A percentile compares a stretch with the other conserved stretches of the same genome.
Conservation (phyloP, 2,888 invertebrate species). For the Amorpha juglandis region DNA sequence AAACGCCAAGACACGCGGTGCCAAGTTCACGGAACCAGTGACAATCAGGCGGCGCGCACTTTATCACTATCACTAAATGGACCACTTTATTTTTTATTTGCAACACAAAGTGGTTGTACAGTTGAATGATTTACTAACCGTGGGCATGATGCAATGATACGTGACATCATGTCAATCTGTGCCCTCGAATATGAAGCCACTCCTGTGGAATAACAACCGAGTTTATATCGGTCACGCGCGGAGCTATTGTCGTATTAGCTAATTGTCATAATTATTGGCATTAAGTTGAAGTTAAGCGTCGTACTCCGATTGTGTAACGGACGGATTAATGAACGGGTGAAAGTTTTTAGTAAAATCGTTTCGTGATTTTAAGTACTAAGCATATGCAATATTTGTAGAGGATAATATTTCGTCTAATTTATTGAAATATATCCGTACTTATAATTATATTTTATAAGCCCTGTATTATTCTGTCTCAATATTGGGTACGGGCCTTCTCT, state of each 20-base stretch:
- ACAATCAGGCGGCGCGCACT: background rate
- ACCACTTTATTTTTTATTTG: constrained; percentile 30
- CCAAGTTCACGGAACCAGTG: constrained; percentile 6
- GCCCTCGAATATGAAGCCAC: constrained; percentile 60
- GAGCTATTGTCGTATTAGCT: constrained; percentile 48
- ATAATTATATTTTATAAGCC: too few species aligned
- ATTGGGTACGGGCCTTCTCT: too few species aligned
- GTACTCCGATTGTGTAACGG: background rate
- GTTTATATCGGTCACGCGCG: constrained; percentile 58
- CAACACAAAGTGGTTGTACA: constrained; percentile 30
- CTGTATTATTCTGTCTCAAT: too few species aligned
- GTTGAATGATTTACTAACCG: constrained; percentile 37
- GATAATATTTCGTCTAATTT: too few species aligned
- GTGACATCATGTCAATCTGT: constrained; percentile 63
- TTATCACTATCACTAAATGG: constrained; percentile 26
- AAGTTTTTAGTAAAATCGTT: background rate
- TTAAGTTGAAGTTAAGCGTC: constrained; percentile 7
- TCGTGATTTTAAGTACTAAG: background rate
- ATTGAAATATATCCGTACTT: too few species aligned
- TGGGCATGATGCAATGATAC: constrained; percentile 54
- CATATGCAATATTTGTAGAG: too few species aligned
- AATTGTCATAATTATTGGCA: constrained; percentile 60
- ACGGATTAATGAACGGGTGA: background rate
- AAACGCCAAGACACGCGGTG: background rate
- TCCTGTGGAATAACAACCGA: constrained; percentile 56